These are phyloP conservation scores for Pocota personata DNA, from an alignment of 2,888 invertebrate genomes.

Conservation along the genomic window DNA sequence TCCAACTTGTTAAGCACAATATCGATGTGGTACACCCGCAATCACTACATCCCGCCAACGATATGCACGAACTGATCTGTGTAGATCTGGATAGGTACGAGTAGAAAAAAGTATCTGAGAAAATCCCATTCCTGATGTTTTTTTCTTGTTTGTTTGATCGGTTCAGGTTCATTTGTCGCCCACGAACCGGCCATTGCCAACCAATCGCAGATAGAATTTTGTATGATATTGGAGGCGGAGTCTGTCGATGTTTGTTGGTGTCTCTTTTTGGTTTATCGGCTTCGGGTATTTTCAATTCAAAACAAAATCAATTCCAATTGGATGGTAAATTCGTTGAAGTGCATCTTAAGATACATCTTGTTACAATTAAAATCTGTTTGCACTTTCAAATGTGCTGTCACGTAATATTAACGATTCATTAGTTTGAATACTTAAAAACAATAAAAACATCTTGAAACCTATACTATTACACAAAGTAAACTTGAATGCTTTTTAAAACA, in stretches of 20 bases:
- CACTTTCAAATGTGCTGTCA: not conserved
- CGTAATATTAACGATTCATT: not conserved
- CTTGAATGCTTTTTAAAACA: too few species aligned
- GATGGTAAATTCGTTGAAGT: not conserved
- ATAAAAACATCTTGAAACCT: not conserved
- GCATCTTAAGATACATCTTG: not conserved
- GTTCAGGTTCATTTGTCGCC: conserved; percentile 59
- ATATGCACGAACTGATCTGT: conserved; percentile 62
- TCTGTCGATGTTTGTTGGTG: not conserved
- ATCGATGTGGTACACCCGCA: conserved; percentile 34
- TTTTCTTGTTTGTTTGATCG: conserved; percentile 38
- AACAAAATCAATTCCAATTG: conserved; percentile 35
- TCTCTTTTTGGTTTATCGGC: conserved; percentile 23
- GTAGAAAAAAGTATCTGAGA: conserved; percentile 53
- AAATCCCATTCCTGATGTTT: conserved; percentile 55
- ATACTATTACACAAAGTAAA: too few species aligned
- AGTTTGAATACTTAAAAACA: not conserved
- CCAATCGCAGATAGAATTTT: conserved; percentile 52
- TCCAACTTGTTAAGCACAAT: not conserved
- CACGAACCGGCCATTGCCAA: conserved; percentile 42
- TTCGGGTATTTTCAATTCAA: conserved; percentile 1
- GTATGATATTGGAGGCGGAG: conserved; percentile 42
- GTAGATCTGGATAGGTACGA: conserved; percentile 49
- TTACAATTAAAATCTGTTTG: not conserved
- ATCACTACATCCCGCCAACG: conserved; percentile 51